Percentiles rank a stretch among this genome's conserved stretches.
phyloP scores from a whole-genome alignment of 2,797 vertebrate species.

The Syngnathus rostellatus region DNA sequence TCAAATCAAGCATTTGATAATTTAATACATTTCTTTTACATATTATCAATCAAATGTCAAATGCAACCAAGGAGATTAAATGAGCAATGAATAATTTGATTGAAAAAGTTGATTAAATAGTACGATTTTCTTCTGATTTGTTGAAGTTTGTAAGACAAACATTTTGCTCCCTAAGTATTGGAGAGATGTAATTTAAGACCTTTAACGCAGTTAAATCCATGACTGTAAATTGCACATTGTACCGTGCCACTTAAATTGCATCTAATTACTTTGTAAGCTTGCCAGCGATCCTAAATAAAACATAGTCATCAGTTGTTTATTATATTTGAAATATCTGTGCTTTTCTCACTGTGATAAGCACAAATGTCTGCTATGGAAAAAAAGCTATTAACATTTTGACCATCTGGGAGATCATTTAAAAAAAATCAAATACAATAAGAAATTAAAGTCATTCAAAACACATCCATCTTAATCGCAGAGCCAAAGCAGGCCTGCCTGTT shows the following conservation, averaged over 20 bases:
- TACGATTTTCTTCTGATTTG: not conserved
- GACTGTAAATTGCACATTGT: not conserved
- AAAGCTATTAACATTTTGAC: not conserved
- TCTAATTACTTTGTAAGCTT: not conserved
- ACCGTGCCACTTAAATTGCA: not conserved
- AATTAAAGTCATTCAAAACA: not conserved
- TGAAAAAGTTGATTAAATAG: not conserved
- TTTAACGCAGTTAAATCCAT: not conserved
- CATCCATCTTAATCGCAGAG: not conserved
- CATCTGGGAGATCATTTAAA: not conserved
- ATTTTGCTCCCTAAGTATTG: not conserved
- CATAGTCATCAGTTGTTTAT: not conserved
- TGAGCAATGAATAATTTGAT: slow-evolving; percentile 1
- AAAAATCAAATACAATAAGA: not conserved
- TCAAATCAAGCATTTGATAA: not conserved
- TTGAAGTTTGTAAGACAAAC: not conserved
- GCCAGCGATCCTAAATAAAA: not conserved
- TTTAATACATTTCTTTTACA: not conserved
- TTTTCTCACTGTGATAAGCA: not conserved
- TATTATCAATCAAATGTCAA: not conserved
- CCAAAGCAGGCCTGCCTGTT: slow-evolving; percentile 8
- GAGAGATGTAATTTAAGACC: not conserved
- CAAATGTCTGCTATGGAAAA: not conserved
- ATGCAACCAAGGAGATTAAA: not conserved
- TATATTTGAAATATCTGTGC: not conserved